A percentile compares a stretch with the other conserved stretches of the same genome.
phyloP scores from a whole-genome alignment of 2,113 vertebrate genomes.

The Paratilapia polleni region DNA sequence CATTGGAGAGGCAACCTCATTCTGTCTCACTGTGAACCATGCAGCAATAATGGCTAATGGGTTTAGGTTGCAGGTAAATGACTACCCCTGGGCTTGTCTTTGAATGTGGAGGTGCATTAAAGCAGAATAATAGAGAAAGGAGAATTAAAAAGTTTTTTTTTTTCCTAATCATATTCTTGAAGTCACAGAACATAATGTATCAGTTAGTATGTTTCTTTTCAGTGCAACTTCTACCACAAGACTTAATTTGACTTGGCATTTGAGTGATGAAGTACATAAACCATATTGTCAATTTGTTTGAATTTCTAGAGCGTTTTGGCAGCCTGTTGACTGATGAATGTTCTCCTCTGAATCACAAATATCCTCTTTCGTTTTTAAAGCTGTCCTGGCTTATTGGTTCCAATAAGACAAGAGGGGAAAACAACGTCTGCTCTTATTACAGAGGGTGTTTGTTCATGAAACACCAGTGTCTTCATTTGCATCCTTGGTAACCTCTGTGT shows the following conservation, averaged over 20 bases:
- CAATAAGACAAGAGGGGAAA: not conserved
- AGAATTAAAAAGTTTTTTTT: slow-evolving; percentile 32
- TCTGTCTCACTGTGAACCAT: slow-evolving; percentile 29
- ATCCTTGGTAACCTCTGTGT: slow-evolving; percentile 16
- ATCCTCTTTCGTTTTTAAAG: slow-evolving; percentile 25
- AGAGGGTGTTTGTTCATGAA: not conserved
- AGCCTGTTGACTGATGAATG: slow-evolving; percentile 32
- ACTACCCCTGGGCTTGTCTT: slow-evolving; percentile 22
- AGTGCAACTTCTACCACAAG: not conserved
- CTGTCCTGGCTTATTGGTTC: slow-evolving; percentile 15
- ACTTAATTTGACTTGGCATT: slow-evolving; percentile 18
- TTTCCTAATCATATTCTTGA: slow-evolving; percentile 21
- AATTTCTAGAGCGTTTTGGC: slow-evolving; percentile 14
- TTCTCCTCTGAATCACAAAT: slow-evolving; percentile 48
- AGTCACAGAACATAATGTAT: slow-evolving; percentile 1
- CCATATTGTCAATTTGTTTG: slow-evolving; percentile 24
- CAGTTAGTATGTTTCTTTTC: not conserved
- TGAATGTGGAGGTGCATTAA: slow-evolving; percentile 26
- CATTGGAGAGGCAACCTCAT: slow-evolving; percentile 28
- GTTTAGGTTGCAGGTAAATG: slow-evolving; percentile 56
- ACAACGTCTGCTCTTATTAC: slow-evolving; percentile 21
- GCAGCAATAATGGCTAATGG: slow-evolving; percentile 30
- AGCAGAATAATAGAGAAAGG: slow-evolving; percentile 36
- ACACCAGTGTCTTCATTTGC: slow-evolving; percentile 23
- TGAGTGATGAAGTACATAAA: slow-evolving; percentile 23